Evolutionary conservation across 2,113 vertebrate genomes (phyloP), one percentile per base, ranked within the genome.

Genomic region (Steatornis caripensis): DNA sequence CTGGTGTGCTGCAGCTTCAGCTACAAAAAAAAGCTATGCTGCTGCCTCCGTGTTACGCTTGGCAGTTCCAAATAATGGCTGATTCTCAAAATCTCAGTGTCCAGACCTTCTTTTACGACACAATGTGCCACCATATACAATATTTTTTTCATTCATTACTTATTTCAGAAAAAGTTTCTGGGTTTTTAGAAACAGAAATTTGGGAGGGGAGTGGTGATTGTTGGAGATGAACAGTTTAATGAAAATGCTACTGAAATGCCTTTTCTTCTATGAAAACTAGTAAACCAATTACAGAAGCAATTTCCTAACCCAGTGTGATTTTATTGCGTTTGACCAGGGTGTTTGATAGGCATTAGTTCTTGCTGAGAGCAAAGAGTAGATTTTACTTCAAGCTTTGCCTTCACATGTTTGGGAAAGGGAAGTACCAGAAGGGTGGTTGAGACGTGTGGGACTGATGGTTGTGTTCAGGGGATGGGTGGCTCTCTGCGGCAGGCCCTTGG

Each of bases 251-350:
- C 96, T 96, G 90, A 97, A 98, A 98, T 97, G 82, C 62, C 82
- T 97, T 97, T 96, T 96, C 93, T 87, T 94, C 48, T 61, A 84
- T 95, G 95, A 97, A 97, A 98, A 97, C 91, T 94, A 96, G 90
- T 96, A 97, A 97, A 98, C 97, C 97, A 98, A 97, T 97, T 97
- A 97, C 89, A 97, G 97, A 98, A 97, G 96, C 97, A 92, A 92
- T 98, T 98, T 97, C 94, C 93, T 97, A 96, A 93, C 90, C 93
- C 95, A 94, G 94, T 96, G 91, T 97, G 97, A 96, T 97, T 97
- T 98, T 95, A 96, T 96, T 97, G 91, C 97, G 92, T 98, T 97
- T 98, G 97, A 96, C 93, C 96, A 94, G 95, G 91, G 87, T 90
- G 71, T 97, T 97, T 98, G 96, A 95, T 95, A 98, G 97, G 82